A percentile compares a stretch with the other conserved stretches of the same genome.
Evolutionary conservation across 2,113 vertebrate genomes (phyloP).

Genomic region (Stigmatopora argus): DNA sequence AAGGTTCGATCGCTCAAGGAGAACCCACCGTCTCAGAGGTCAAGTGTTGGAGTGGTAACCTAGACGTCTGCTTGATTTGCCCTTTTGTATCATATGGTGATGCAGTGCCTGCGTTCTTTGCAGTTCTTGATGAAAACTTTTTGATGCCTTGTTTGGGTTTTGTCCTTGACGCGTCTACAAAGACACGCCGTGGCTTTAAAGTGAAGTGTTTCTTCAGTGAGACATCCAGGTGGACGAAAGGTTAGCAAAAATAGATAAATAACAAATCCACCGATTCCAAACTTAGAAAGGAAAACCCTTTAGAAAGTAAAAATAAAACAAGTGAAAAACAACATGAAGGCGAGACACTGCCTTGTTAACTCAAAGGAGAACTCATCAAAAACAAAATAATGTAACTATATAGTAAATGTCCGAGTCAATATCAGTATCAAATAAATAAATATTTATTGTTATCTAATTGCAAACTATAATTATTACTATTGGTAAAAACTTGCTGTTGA

Average conservation of each 20-base stretch:
- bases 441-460: too few species aligned
- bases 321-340: not conserved
- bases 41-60: constrained; percentile 20
- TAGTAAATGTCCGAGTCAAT: too few species aligned
- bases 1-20: constrained; percentile 5
- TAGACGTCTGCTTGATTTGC: constrained; percentile 14
- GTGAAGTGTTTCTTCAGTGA: constrained; percentile 20
- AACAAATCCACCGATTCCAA: not conserved
- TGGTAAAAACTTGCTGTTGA: too few species aligned
- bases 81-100: constrained; percentile 34
- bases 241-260: constrained; percentile 2
- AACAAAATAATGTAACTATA: too few species aligned
- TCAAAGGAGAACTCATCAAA: too few species aligned
- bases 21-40: constrained; percentile 11
- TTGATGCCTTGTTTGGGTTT: constrained; percentile 31
- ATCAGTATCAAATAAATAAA: too few species aligned
- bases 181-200: constrained; percentile 29
- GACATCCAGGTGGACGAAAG: constrained; percentile 21
- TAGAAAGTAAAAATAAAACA: too few species aligned
- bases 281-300: too few species aligned
- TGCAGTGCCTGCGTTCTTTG: constrained; percentile 14
- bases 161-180: constrained; percentile 46
- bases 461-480: too few species aligned
- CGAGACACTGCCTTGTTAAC: too few species aligned
- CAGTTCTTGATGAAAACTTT: constrained; percentile 37